These are phyloP conservation scores for Capreolus pygargus DNA, from an alignment of 2,113 vertebrate genomes.

Conservation along the genomic window DNA sequence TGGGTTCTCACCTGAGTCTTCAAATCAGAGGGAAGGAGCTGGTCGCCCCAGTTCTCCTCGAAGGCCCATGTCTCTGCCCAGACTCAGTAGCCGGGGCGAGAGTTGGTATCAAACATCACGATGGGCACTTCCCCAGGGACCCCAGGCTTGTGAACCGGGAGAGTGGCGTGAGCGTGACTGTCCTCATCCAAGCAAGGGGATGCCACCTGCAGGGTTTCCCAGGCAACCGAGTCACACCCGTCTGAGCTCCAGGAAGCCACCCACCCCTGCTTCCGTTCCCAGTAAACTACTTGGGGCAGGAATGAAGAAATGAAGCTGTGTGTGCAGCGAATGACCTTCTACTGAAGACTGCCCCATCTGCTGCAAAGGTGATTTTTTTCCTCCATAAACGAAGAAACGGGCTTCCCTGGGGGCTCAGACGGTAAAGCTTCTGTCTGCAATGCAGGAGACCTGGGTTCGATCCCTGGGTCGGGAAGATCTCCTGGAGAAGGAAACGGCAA, in stretches of 20 bases:
- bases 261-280: rapidly evolving
- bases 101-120: neutral
- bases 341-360: rapidly evolving
- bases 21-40: neutral
- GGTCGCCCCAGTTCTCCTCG: neutral
- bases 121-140: neutral
- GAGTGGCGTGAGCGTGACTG: neutral
- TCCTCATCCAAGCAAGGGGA: neutral
- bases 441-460: too few relatives aligned
- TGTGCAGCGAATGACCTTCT: too few relatives aligned
- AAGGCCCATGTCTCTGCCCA: neutral
- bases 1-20: neutral
- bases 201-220: neutral
- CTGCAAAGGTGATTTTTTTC: rapidly evolving
- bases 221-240: neutral
- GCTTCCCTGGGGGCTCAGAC: neutral
- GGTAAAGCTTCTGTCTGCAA: too few relatives aligned
- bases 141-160: neutral
- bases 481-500: too few relatives aligned
- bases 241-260: neutral
- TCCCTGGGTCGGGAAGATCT: too few relatives aligned
- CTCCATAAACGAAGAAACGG: rapidly evolving
- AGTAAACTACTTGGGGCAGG: neutral
- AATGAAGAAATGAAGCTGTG: rapidly evolving
- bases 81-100: neutral